Evolutionary conservation across 2,113 vertebrate genomes (phyloP).

Genomic region (Urocynchramus pylzowi): DNA sequence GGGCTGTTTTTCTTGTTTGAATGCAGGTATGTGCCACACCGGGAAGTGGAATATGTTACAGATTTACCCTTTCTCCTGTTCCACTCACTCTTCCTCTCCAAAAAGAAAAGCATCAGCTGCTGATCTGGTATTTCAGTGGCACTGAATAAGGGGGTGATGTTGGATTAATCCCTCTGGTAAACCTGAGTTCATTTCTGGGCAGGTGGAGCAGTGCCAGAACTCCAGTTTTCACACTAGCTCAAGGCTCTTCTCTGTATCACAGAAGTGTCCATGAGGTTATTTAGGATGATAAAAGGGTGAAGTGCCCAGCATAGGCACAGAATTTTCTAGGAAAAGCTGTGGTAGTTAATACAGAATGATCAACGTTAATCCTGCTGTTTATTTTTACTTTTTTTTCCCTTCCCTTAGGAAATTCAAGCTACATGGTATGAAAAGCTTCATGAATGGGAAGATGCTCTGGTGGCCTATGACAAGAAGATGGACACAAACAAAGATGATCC

Average conservation of each 20-base stretch:
- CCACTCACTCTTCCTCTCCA: not conserved
- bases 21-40: not conserved
- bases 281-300: not conserved
- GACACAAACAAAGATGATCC: conserved; percentile 97
- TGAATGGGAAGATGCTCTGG: conserved; percentile 96
- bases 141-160: not conserved
- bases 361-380: not conserved
- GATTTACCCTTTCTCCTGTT: not conserved
- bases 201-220: not conserved
- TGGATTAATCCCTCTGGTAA: not conserved
- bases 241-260: not conserved
- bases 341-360: not conserved
- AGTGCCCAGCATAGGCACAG: not conserved
- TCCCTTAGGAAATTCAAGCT: conserved; percentile 92
- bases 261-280: not conserved
- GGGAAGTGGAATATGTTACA: not conserved
- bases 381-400: not conserved
- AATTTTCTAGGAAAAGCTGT: not conserved
- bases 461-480: conserved; percentile 96
- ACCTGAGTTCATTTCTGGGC: not conserved
- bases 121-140: not conserved
- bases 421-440: conserved; percentile 99
- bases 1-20: not conserved
- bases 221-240: not conserved
- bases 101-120: not conserved